Evolutionary conservation across 2,113 vertebrate species (phyloP), one percentile per base, ranked within the genome.

Genomic region (Platichthys stellatus): DNA sequence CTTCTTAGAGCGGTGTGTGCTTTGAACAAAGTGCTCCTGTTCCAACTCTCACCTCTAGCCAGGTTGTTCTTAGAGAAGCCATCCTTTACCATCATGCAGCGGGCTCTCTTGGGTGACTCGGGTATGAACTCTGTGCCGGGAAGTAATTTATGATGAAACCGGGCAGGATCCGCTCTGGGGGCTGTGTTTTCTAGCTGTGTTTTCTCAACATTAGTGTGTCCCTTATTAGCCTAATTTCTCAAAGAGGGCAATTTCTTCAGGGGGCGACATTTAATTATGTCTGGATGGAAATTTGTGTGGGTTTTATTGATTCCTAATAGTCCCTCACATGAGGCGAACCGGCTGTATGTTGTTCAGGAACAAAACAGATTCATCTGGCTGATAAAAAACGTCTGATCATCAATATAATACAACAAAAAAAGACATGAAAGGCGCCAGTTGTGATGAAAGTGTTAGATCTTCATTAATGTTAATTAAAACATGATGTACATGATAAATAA

Each of bases 1-100:
- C 80, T 83, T 82, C 84, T 80, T 57, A 51, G 69, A 78, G 84
- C 51, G 69, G 74, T 68, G 86, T 76, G 82, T 60, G 56, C 83
- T 77, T 82, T 26, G 82, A 89, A 94, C 92, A 93, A 91, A 93
- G 90, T 74, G 87, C 72, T 86, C 86, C 84, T 94, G 89, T 93
- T 92, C 89, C 76, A 84, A 69, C 74, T 76, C 79, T 93, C 87
- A 93, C 91, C 90, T 92, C 89, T 82, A 71, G 84, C 88, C 78
- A 78, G 82, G 86, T 84, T 89, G 84, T 86, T 85, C 80, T 86
- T 72, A 72, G 79, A 81, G 82, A 80, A 77, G 64, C 72, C 76
- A 87, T 93, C 75, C 63, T 92, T 90, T 89, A 84, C 78, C 82
- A 74, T 90, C 86, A 73, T 24, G 35, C 69, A 65, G 75, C 69